Evolutionary conservation across 2,113 vertebrate genomes (phyloP), one percentile per base, ranked within the genome.

Genomic region (Chaenogobius annularis): DNA sequence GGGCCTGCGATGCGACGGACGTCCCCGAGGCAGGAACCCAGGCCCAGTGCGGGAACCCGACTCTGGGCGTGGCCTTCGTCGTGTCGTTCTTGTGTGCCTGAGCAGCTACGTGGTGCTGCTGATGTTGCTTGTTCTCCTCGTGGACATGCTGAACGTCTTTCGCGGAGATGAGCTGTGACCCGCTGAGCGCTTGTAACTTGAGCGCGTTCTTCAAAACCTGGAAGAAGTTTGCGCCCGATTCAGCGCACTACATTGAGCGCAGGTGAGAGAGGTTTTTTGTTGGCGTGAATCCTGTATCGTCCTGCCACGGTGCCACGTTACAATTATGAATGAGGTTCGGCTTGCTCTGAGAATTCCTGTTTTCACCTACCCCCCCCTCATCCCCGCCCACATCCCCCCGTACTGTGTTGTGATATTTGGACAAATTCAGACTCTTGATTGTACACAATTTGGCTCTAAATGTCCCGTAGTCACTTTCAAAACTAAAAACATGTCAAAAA

Each of bases 121-220:
- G 93, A 98, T 99, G 97, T 98, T 99, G 90, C 99, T 99, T 26
- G 97, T 97, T 77, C 97, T 99, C 85, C 98, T 99, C 90, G 90
- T 99, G 84, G 98, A 99, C 92, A 98, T 99, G 93, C 98, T 99
- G 91, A 99, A 96, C 3, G 96, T 98, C 83, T n/a, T 97, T 97
- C 80, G 98, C 97, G 0, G 96, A 97, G 90, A 97, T 98, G 87
- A 98, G 96, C 93, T 97, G 96, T 0, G 97, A 99, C 68, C 97
- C 98, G 1, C 92, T 99, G 80, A 96, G 96, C 0, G 96, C 98
- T 90, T 96, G 98, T 0, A 97, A 99, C 89, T 98, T 99, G 0
- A 96, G 98, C 89, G 98, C 98, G 96, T 99, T 99, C 91, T 99
- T 99, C 12, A 97, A 99, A 92, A 95, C 95, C 66, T 99, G 98